These are phyloP conservation scores for Odocoileus virginianus DNA, from an alignment of 2,113 vertebrate genomes.

Conservation along the genomic window DNA sequence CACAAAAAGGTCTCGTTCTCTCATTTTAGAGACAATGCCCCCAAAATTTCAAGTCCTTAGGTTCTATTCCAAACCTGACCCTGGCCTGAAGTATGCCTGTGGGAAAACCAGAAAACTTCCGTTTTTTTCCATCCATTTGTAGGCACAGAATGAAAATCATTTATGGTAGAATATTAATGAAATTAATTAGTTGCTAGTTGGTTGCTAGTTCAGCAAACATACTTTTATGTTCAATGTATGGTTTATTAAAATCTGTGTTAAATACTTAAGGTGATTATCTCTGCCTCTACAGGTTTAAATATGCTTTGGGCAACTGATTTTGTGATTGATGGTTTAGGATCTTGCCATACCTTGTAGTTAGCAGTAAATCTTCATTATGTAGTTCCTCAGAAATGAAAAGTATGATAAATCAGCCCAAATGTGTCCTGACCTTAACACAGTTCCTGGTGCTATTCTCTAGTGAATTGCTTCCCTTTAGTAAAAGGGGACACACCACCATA, in stretches of 20 bases:
- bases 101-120: neutral
- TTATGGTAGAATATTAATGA: neutral
- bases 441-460: neutral
- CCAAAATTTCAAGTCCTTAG: neutral
- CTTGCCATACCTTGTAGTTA: neutral
- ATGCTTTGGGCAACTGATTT: neutral
- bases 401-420: conserved; percentile 8
- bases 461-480: conserved; percentile 35
- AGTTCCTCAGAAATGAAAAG: conserved; percentile 27
- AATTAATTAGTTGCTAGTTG: neutral
- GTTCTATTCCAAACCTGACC: neutral
- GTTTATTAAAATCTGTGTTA: conserved; percentile 37
- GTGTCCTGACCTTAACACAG: conserved; percentile 26
- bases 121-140: neutral
- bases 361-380: conserved; percentile 37
- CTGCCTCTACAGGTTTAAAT: conserved; percentile 2
- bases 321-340: neutral
- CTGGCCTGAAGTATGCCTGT: neutral
- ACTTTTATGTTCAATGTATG: neutral
- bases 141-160: neutral
- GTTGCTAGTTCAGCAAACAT: neutral
- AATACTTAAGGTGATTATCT: conserved; percentile 36
- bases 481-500: neutral
- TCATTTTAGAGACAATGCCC: neutral
- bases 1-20: neutral